These are phyloP conservation scores for Protodeltote pygarga DNA, from an alignment of 2,888 invertebrate genomes.

Conservation along the genomic window DNA sequence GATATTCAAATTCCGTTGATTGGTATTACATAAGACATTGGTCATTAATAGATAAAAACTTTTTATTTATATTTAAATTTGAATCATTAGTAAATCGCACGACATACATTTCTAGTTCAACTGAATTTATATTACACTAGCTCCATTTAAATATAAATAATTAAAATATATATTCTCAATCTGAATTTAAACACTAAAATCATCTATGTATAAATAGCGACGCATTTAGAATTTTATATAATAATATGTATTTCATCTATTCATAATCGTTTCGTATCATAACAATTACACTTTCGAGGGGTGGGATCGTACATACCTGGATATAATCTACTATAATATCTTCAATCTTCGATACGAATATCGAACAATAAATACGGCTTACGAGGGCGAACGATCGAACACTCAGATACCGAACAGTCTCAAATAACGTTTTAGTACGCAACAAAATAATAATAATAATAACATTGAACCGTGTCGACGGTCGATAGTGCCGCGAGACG, in stretches of 20 bases:
- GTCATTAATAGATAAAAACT: conserved; percentile 72
- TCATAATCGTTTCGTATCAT: conserved; percentile 66
- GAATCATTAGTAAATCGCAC: conserved; percentile 66
- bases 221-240: conserved; percentile 74
- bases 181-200: conserved; percentile 81
- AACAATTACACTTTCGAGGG: conserved; percentile 75
- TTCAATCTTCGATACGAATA: conserved; percentile 52
- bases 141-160: conserved; percentile 72
- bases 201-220: conserved; percentile 83
- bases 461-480: conserved; percentile 57
- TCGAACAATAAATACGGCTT: conserved; percentile 75
- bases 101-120: conserved; percentile 79
- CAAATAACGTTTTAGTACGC: conserved; percentile 84
- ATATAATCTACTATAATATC: conserved; percentile 65
- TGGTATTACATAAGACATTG: conserved; percentile 77
- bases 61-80: conserved; percentile 57
- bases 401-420: conserved; percentile 83
- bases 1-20: conserved; percentile 71
- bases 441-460: conserved; percentile 71
- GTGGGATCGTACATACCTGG: conserved; percentile 73
- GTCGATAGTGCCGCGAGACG: conserved; percentile 67
- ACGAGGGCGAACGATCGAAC: conserved; percentile 76
- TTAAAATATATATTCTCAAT: conserved; percentile 76
- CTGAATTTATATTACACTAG: conserved; percentile 78
- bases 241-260: conserved; percentile 69